Percentiles rank a stretch among this genome's conserved stretches.
Evolutionary conservation across 2,888 invertebrate species (phyloP).

Genomic region (Eupithecia abbreviata): DNA sequence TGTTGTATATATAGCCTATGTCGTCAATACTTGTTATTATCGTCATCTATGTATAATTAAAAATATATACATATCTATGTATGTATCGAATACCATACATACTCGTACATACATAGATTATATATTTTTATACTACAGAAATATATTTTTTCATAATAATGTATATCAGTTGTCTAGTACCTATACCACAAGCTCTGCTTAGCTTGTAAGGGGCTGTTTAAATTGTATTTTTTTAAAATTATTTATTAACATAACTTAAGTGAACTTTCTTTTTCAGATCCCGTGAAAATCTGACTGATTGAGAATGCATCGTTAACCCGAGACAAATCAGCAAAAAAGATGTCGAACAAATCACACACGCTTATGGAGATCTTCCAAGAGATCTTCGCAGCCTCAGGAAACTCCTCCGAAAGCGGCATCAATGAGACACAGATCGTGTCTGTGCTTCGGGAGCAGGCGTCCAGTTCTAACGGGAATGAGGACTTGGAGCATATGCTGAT

Average conservation of each 20-base stretch:
- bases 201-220: no score
- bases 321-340: constrained; percentile 37
- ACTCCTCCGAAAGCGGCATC: constrained; percentile 63
- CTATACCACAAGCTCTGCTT: no score
- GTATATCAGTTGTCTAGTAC: no score
- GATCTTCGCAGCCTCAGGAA: constrained; percentile 75
- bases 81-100: no score
- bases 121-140: no score
- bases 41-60: no score
- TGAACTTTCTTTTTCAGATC: constrained; percentile 18
- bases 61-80: no score
- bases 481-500: constrained; percentile 67
- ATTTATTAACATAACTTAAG: background rate
- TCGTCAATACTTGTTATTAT: no score
- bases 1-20: no score
- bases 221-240: no score
- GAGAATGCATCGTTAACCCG: background rate
- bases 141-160: no score
- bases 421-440: constrained; percentile 74
- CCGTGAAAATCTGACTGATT: background rate
- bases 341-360: constrained; percentile 74
- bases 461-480: constrained; percentile 55
- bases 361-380: constrained; percentile 76
- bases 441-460: constrained; percentile 68
- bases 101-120: no score